A percentile compares a stretch with the other conserved stretches of the same genome.
These are phyloP conservation scores for Hydropotes inermis DNA, from an alignment of 2,113 vertebrate genomes.

Conservation along the genomic window DNA sequence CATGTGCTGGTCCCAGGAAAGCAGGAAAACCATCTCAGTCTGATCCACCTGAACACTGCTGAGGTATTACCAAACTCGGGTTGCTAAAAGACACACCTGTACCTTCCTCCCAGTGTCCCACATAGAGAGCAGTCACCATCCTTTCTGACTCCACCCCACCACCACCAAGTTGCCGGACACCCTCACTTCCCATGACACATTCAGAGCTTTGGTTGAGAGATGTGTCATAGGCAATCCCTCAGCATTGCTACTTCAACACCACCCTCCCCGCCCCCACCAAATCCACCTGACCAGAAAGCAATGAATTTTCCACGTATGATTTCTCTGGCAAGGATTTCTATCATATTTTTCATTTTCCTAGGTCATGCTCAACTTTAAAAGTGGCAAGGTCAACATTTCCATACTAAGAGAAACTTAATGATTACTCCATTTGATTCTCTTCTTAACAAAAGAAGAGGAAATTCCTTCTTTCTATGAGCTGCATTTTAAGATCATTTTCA, in stretches of 20 bases:
- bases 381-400: not conserved
- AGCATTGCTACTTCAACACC: accelerated
- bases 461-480: not conserved
- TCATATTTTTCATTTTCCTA: not conserved
- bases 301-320: not conserved
- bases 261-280: not conserved
- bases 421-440: not conserved
- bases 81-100: not conserved
- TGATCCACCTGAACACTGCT: not conserved
- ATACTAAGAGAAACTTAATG: not conserved
- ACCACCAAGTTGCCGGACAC: not conserved
- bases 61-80: not conserved
- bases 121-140: accelerated
- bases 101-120: not conserved
- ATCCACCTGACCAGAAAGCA: not conserved
- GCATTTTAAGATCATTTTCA: not conserved
- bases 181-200: not conserved
- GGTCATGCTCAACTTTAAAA: not conserved
- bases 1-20: not conserved
- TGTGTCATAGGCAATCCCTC: accelerated
- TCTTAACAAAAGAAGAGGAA: not conserved
- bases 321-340: not conserved
- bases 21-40: not conserved
- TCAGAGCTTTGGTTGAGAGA: not conserved
- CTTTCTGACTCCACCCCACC: not conserved